Conservation (phyloP, 2,888 invertebrate species). For the Leptopilina syphax region DNA sequence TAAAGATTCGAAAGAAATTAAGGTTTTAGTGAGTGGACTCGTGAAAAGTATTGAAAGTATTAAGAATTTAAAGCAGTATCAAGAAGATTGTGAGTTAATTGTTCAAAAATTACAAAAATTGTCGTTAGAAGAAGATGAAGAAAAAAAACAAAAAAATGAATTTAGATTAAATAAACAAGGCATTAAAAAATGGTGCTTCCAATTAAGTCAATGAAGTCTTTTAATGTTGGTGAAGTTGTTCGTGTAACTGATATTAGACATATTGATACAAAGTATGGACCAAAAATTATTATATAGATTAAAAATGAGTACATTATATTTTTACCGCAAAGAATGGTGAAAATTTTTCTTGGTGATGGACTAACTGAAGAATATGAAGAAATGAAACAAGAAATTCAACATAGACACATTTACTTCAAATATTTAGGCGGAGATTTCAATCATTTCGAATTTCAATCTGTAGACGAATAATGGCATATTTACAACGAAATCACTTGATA, state of each 20-base stretch:
- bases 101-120: too few relatives aligned
- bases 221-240: neutral
- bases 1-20: too few relatives aligned
- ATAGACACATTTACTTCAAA: neutral
- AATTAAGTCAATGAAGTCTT: neutral
- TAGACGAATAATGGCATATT: neutral
- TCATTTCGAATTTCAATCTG: neutral
- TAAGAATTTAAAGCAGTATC: too few relatives aligned
- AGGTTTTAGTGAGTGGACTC: too few relatives aligned
- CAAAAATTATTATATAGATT: neutral
- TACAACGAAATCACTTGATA: neutral
- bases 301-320: neutral
- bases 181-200: neutral
- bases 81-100: too few relatives aligned
- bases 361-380: neutral
- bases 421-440: neutral
- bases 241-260: neutral
- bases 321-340: neutral
- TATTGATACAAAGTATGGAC: neutral
- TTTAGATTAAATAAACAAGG: neutral
- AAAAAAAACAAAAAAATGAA: neutral
- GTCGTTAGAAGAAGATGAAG: neutral
- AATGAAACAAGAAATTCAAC: neutral
- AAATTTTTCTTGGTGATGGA: neutral
- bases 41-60: too few relatives aligned